Conservation (phyloP, 2,797 vertebrate genomes). For the Triplophysa bombifrons region DNA sequence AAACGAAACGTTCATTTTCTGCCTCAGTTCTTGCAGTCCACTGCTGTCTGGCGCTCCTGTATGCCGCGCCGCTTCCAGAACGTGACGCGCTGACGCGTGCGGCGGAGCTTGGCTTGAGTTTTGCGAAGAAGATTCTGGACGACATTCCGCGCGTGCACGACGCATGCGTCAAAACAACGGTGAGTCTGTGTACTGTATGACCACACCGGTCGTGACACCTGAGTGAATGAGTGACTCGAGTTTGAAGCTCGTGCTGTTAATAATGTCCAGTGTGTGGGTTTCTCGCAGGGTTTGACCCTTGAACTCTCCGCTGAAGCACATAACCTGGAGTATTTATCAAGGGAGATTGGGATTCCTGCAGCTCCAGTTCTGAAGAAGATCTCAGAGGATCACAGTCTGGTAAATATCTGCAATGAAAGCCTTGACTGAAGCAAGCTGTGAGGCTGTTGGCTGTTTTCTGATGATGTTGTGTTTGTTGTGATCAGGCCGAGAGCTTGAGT, state of each 20-base stretch:
- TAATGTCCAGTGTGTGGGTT: not conserved
- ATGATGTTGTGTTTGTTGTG: not conserved
- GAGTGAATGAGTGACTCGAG: too few species aligned
- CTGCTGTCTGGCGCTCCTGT: conserved; percentile 47
- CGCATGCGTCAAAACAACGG: conserved; percentile 59
- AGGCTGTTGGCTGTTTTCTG: not conserved
- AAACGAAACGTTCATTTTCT: not conserved
- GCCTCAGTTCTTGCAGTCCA: conserved; percentile 56
- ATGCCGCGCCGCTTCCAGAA: conserved; percentile 63
- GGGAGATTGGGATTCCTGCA: conserved; percentile 61
- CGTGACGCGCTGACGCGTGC: conserved; percentile 61
- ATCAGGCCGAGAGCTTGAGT: conserved; percentile 77
- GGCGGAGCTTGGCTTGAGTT: conserved; percentile 63
- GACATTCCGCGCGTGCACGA: conserved; percentile 61
- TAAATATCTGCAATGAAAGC: conserved; percentile 51
- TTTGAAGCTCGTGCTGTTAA: too few species aligned
- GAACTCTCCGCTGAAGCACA: conserved; percentile 47
- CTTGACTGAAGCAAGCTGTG: too few species aligned
- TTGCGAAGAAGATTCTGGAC: conserved; percentile 73
- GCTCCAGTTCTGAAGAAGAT: conserved; percentile 64
- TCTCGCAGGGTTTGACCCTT: conserved; percentile 62
- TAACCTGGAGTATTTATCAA: conserved; percentile 63
- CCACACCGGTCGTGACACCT: too few species aligned
- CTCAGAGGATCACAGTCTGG: conserved; percentile 63
- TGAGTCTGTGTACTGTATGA: conserved; percentile 33